A percentile compares a stretch with the other conserved stretches of the same genome.
Evolutionary conservation across 2,888 invertebrate genomes (phyloP).

Genomic region (Eudemis profundana): DNA sequence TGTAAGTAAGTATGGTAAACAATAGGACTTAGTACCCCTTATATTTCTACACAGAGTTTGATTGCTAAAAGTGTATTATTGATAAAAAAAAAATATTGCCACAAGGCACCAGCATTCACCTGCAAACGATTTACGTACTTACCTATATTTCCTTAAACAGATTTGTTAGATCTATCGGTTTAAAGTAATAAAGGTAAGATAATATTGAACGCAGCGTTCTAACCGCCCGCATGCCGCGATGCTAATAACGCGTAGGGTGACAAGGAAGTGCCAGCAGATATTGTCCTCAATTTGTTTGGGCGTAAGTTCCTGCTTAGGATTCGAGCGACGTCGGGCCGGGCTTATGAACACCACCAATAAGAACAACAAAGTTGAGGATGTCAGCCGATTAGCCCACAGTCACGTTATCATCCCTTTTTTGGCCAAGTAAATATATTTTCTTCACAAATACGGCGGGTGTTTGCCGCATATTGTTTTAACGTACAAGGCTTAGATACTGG

Average conservation of each 20-base stretch:
- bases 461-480: slow-evolving; percentile 22
- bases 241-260: slow-evolving; percentile 74
- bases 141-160: no score
- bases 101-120: no score
- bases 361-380: slow-evolving; percentile 81
- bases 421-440: slow-evolving; percentile 65
- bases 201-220: slow-evolving; percentile 46
- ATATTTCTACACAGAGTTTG: no score
- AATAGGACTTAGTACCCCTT: no score
- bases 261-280: slow-evolving; percentile 77
- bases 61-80: no score
- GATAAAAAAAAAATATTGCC: no score
- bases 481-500: slow-evolving; percentile 1
- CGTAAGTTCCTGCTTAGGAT: slow-evolving; percentile 75
- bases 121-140: no score
- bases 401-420: slow-evolving; percentile 70
- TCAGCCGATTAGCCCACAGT: slow-evolving; percentile 76
- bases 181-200: no score
- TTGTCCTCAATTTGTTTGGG: slow-evolving; percentile 81
- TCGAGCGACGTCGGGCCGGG: slow-evolving; percentile 68
- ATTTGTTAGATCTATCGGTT: no score
- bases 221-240: slow-evolving; percentile 55
- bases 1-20: no score
- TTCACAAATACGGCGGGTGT: slow-evolving; percentile 49
- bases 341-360: slow-evolving; percentile 80